Percentiles rank a stretch among this genome's conserved stretches.
Evolutionary conservation across 2,888 invertebrate species (phyloP).

Genomic region (Sesamia inferens): DNA sequence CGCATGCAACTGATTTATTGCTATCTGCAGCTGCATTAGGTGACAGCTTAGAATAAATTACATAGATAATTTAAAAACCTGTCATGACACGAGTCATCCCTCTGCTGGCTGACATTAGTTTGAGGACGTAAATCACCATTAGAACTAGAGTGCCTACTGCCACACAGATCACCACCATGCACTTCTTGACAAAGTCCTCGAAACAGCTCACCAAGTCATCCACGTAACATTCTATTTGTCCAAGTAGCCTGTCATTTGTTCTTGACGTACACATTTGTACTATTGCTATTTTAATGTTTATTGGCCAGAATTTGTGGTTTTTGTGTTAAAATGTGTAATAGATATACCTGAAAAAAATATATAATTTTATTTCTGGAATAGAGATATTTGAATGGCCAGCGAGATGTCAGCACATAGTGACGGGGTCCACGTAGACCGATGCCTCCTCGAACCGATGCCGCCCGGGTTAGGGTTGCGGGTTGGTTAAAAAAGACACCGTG

Average conservation of each 20-base stretch:
- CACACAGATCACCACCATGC: conserved; percentile 73
- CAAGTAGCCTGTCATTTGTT: conserved; percentile 62
- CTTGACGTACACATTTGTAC: conserved; percentile 70
- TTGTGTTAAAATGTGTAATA: conserved; percentile 80
- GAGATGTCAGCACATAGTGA: no score
- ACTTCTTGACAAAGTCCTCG: conserved; percentile 78
- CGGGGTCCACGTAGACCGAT: no score
- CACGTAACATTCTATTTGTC: conserved; percentile 74
- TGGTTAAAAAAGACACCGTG: no score
- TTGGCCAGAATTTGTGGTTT: conserved; percentile 7
- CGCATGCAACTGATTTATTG: not conserved
- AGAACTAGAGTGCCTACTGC: conserved; percentile 71
- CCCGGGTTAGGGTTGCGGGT: no score
- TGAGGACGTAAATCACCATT: conserved; percentile 73
- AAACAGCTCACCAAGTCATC: conserved; percentile 76
- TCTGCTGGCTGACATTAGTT: conserved; percentile 25
- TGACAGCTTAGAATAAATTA: not conserved
- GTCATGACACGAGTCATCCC: not conserved
- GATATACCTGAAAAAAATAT: conserved; percentile 78
- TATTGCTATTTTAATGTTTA: conserved; percentile 6
- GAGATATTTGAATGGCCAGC: no score
- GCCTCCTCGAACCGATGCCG: no score
- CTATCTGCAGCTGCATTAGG: not conserved
- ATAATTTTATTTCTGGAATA: not conserved
- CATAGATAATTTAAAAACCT: conserved; percentile 11